Conservation (phyloP, 1,140 invertebrate species). For the Epicauta chinensis region DNA sequence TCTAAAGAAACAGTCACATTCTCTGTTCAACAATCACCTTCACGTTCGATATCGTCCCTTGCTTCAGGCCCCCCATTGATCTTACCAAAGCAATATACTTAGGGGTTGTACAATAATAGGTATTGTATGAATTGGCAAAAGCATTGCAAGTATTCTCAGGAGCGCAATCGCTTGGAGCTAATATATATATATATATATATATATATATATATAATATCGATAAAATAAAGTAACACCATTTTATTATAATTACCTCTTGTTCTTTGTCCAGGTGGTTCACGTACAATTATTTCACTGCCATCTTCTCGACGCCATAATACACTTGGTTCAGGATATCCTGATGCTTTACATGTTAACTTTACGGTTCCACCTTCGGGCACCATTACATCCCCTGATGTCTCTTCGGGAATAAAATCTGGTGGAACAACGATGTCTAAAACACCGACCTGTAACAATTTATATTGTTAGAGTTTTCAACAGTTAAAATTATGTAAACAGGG, state of each 20-base stretch:
- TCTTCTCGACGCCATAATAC: constrained; percentile 84
- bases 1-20: constrained; percentile 21
- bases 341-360: constrained; percentile 57
- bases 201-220: too few relatives aligned
- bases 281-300: constrained; percentile 67
- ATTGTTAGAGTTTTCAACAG: constrained; percentile 8
- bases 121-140: constrained; percentile 33
- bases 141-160: constrained; percentile 23
- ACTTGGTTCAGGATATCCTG: constrained; percentile 75
- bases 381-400: constrained; percentile 75
- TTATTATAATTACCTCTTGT: constrained; percentile 26
- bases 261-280: constrained; percentile 29
- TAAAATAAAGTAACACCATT: too few relatives aligned
- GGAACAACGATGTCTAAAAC: constrained; percentile 77
- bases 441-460: constrained; percentile 57
- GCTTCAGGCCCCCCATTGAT: constrained; percentile 31
- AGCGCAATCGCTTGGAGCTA: constrained; percentile 21
- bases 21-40: constrained; percentile 19
- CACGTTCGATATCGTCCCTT: constrained; percentile 22
- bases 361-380: constrained; percentile 73
- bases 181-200: not conserved
- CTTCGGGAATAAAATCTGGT: constrained; percentile 74
- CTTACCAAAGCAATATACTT: constrained; percentile 35
- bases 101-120: constrained; percentile 33
- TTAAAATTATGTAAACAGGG: constrained; percentile 6